Conservation (phyloP, 2,797 vertebrate species). For the Octomys mimax region DNA sequence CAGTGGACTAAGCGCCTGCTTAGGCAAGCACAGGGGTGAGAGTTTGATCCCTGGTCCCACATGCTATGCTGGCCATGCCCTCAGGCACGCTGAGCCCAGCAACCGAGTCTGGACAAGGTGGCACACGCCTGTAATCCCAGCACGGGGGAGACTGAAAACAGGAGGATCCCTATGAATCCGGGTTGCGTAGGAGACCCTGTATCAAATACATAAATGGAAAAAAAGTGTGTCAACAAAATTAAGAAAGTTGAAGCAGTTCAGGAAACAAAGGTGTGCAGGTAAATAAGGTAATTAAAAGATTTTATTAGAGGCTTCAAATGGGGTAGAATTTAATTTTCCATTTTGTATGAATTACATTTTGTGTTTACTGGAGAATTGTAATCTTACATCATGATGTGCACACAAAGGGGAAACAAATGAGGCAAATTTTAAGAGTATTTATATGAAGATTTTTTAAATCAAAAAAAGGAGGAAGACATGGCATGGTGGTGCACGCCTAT, state of each 20-base stretch:
- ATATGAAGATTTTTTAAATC: not conserved
- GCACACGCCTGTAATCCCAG: too few species aligned
- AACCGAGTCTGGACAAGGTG: too few species aligned
- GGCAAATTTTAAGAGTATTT: not conserved
- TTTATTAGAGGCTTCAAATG: not conserved
- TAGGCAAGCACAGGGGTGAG: too few species aligned
- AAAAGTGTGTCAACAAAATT: not conserved
- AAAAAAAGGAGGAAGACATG: not conserved
- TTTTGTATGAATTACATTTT: not conserved
- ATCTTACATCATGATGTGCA: not conserved
- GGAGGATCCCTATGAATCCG: too few species aligned
- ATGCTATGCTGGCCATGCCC: too few species aligned
- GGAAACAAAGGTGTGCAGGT: not conserved
- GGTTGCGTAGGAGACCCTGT: too few species aligned
- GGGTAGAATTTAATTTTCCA: not conserved
- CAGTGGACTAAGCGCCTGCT: too few species aligned
- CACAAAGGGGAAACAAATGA: not conserved
- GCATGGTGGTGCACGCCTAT: too few species aligned
- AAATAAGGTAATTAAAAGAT: not conserved
- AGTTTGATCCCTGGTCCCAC: too few species aligned
- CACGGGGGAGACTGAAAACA: too few species aligned
- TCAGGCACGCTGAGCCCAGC: too few species aligned
- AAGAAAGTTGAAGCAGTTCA: constrained; percentile 29
- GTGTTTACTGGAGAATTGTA: not conserved
- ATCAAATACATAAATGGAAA: too few species aligned